Evolutionary conservation across 2,797 vertebrate genomes (phyloP).

Genomic region (Geotria australis): DNA sequence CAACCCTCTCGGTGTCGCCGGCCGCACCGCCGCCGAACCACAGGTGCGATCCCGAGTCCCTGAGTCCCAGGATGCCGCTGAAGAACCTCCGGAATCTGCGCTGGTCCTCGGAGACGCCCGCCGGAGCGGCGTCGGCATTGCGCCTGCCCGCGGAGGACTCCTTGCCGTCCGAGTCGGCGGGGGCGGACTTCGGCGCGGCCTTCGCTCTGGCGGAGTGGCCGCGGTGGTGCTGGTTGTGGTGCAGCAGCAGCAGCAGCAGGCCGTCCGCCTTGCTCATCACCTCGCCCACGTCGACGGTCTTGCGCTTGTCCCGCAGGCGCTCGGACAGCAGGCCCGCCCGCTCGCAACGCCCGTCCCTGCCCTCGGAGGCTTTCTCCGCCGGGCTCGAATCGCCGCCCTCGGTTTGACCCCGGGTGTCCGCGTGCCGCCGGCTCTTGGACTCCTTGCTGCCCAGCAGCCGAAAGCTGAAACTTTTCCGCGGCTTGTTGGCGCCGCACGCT

Average conservation of each 20-base stretch:
- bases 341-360: too few species aligned
- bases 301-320: conserved; percentile 14
- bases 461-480: not conserved
- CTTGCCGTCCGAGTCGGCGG: not conserved
- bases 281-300: conserved; percentile 32
- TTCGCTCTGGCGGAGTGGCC: not conserved
- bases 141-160: not conserved
- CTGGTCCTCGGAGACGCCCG: not conserved
- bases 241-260: conserved; percentile 5
- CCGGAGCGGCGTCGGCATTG: not conserved
- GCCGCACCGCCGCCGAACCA: too few species aligned
- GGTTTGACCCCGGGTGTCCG: not conserved
- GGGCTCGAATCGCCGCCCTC: not conserved
- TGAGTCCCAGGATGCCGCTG: conserved; percentile 48
- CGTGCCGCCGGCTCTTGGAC: not conserved
- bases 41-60: not conserved
- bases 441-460: not conserved
- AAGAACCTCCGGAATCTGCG: conserved; percentile 44
- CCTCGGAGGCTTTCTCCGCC: not conserved
- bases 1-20: too few species aligned
- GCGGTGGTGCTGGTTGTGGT: not conserved
- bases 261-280: conserved; percentile 24
- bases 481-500: not conserved
- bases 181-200: not conserved
- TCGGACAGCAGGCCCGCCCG: too few species aligned